These are phyloP conservation scores for Tachysurus fulvidraco DNA, from an alignment of 2,113 vertebrate genomes.

Conservation along the genomic window DNA sequence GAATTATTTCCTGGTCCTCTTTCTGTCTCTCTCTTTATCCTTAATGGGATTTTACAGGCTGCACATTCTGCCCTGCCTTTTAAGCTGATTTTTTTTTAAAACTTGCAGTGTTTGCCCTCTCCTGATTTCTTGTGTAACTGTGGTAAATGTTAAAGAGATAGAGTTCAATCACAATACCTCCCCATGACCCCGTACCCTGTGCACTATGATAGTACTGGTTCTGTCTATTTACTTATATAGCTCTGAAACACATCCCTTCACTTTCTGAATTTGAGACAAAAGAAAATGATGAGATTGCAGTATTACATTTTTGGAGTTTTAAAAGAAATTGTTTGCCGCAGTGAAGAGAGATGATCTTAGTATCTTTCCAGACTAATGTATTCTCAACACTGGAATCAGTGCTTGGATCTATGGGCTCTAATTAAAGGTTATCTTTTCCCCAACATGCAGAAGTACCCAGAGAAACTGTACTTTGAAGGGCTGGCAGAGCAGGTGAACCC, in stretches of 20 bases:
- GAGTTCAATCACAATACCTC: background rate
- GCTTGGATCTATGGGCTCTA: background rate
- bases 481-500: conserved; percentile 96
- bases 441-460: conserved; percentile 88
- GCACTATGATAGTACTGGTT: background rate
- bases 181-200: background rate
- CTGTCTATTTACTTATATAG: background rate
- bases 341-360: background rate
- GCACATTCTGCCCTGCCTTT: conserved; percentile 1
- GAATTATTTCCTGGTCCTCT: background rate
- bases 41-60: background rate
- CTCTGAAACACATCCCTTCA: background rate
- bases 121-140: background rate
- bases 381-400: too few species aligned
- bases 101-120: conserved; percentile 1
- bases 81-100: conserved; percentile 24
- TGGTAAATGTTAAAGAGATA: conserved; percentile 19
- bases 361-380: background rate
- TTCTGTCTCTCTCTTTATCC: background rate
- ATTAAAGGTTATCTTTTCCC: background rate
- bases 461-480: conserved; percentile 98
- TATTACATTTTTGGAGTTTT: background rate
- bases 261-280: background rate
- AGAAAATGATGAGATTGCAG: background rate
- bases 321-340: background rate